phyloP scores from a whole-genome alignment of 2,797 vertebrate genomes.

The Salarias fasciatus region DNA sequence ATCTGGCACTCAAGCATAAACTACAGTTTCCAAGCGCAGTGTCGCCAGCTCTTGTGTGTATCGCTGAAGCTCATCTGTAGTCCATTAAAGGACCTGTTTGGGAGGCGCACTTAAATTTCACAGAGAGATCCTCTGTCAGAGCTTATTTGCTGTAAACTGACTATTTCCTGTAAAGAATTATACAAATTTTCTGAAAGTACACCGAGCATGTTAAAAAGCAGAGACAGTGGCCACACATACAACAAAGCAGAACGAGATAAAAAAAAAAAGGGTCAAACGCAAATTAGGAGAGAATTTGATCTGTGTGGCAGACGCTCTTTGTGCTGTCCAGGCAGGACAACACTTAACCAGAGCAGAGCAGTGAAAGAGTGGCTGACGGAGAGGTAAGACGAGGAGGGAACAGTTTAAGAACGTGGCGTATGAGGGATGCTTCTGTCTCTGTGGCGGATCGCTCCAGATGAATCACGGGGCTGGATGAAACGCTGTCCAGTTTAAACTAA shows the following conservation, averaged over 20 bases:
- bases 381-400: constrained; percentile 49
- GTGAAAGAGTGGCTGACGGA: constrained; percentile 48
- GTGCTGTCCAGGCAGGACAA: constrained; percentile 61
- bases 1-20: constrained; percentile 24
- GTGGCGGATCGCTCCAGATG: constrained; percentile 52
- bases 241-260: constrained; percentile 57
- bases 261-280: constrained; percentile 69
- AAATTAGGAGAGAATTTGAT: constrained; percentile 78
- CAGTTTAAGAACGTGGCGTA: constrained; percentile 33
- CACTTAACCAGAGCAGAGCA: constrained; percentile 58
- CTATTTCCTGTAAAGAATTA: constrained; percentile 28
- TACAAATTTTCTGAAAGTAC: constrained; percentile 36
- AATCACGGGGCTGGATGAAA: constrained; percentile 61
- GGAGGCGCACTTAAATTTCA: constrained; percentile 48
- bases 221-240: constrained; percentile 44
- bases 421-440: constrained; percentile 32
- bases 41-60: constrained; percentile 31
- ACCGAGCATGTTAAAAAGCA: constrained; percentile 37
- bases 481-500: constrained; percentile 72
- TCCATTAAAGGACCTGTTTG: constrained; percentile 55
- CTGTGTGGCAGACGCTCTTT: constrained; percentile 72
- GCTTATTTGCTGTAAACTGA: constrained; percentile 51
- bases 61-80: constrained; percentile 60
- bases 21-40: constrained; percentile 38
- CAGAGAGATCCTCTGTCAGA: constrained; percentile 47